A percentile compares a stretch with the other conserved stretches of the same genome.
phyloP scores from a whole-genome alignment of 2,888 invertebrate genomes.

The Ophraella communa region DNA sequence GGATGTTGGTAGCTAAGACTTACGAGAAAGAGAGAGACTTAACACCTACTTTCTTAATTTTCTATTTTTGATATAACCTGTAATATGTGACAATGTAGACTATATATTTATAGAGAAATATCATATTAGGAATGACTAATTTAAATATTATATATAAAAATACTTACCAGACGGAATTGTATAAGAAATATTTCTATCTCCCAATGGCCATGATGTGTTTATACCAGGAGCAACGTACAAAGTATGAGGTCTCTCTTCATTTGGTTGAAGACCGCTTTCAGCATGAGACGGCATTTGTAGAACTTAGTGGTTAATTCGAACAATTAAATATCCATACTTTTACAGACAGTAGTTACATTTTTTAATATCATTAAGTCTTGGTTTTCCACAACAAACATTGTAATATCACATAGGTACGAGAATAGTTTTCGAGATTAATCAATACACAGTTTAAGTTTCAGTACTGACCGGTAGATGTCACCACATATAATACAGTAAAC shows the following conservation, averaged over 20 bases:
- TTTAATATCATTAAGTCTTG: background rate
- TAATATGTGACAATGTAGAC: no score
- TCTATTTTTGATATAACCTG: no score
- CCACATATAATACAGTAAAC: background rate
- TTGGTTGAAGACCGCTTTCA: slow-evolving; percentile 55
- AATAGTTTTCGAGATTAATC: background rate
- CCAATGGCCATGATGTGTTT: slow-evolving; percentile 55
- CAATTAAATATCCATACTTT: background rate
- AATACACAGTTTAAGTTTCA: background rate
- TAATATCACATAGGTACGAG: no score
- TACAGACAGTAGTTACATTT: background rate
- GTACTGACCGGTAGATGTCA: background rate
- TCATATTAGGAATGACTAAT: no score
- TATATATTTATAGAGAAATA: no score
- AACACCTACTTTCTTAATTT: no score
- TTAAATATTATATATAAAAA: background rate
- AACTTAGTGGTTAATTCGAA: background rate
- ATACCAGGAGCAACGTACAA: slow-evolving; percentile 53
- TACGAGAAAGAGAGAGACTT: no score
- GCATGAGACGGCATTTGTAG: slow-evolving; percentile 46
- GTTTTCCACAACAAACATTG: background rate
- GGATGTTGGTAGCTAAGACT: no score
- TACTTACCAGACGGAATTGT: slow-evolving; percentile 56
- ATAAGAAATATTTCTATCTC: slow-evolving; percentile 55
- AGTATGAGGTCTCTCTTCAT: slow-evolving; percentile 54